Conservation (phyloP, 2,113 vertebrate genomes). For the Toxotes chatareus region DNA sequence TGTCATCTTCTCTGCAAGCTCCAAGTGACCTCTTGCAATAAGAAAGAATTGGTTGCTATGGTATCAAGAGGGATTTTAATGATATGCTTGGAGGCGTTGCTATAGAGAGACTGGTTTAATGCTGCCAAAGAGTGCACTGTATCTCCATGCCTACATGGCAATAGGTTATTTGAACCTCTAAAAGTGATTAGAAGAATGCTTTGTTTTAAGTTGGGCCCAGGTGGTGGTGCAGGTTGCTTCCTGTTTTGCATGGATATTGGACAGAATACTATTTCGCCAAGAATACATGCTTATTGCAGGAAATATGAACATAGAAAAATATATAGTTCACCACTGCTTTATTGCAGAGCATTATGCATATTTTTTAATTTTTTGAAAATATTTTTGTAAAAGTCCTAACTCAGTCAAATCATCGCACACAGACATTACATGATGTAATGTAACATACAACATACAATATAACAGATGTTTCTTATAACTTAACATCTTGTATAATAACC, state of each 20-base stretch:
- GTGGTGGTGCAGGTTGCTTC: slow-evolving; percentile 31
- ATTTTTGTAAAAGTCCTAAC: background rate
- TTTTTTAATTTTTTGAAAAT: no score
- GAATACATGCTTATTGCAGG: background rate
- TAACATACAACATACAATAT: no score
- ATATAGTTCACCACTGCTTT: background rate
- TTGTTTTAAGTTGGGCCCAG: slow-evolving; percentile 26
- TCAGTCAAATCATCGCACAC: background rate
- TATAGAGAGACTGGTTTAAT: slow-evolving; percentile 34
- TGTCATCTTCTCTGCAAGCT: slow-evolving; percentile 57
- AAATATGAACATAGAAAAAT: background rate
- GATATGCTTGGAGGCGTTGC: slow-evolving; percentile 60
- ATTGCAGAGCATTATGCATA: background rate
- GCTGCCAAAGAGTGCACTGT: background rate
- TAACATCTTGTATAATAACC: background rate
- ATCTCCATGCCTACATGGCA: slow-evolving; percentile 14
- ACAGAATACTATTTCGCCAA: background rate
- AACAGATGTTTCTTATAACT: background rate
- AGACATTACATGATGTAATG: background rate
- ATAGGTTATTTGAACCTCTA: slow-evolving; percentile 23
- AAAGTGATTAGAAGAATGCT: slow-evolving; percentile 32
- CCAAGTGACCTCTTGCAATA: slow-evolving; percentile 42
- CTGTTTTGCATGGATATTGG: background rate
- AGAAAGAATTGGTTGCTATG: slow-evolving; percentile 73
- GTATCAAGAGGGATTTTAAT: slow-evolving; percentile 60